Evolutionary conservation across 2,888 invertebrate genomes (phyloP), one percentile per base, ranked within the genome.

Genomic region (Drosophila paranaensis): DNA sequence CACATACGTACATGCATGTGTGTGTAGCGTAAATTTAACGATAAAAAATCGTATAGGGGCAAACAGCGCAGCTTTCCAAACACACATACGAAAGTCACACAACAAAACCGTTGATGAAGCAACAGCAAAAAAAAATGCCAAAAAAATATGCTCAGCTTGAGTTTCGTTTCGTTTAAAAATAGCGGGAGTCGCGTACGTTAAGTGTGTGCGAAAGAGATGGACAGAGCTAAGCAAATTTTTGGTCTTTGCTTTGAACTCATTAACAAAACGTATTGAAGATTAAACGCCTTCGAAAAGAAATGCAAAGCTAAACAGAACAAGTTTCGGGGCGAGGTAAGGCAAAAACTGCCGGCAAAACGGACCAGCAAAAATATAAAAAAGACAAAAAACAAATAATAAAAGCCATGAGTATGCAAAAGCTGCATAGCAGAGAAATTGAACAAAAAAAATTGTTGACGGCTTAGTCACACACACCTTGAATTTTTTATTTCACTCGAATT

Each of bases 381-480:
- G 33, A 66, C 53, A 61, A 46, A 71, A 27, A 63, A 65, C 50
- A 64, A 71, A 69, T 60, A 79, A 77, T 57, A 85, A 81, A 74
- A 66, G 63, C 56, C 64, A 73, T 69, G 87, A 86, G 61, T 71
- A 87, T 83, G 78, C 89, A 81, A 85, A 84, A 89, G 62, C 45
- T 79, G 68, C 67, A 70, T 62, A 62, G 60, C 63, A 64, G 51
- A 64, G 67, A 75, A 85, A 85, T 69, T 57, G 45, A 69, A 71
- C 53, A 80, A 40, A 75, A 90, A 35, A 68, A 75, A 86, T 90
- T 72, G 51, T 74, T 81, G 56, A 67, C 72, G 72, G 79, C 90
- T 88, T 84, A 89, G 88, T 88, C 88, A 88, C 88, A 81, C 84
- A 90, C 88, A 90, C 89, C 90, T 90, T 89, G 79, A 87, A 83